Percentiles rank a stretch among this genome's conserved stretches.
phyloP scores from a whole-genome alignment of 2,113 vertebrate genomes.

The Nibea coibor region DNA sequence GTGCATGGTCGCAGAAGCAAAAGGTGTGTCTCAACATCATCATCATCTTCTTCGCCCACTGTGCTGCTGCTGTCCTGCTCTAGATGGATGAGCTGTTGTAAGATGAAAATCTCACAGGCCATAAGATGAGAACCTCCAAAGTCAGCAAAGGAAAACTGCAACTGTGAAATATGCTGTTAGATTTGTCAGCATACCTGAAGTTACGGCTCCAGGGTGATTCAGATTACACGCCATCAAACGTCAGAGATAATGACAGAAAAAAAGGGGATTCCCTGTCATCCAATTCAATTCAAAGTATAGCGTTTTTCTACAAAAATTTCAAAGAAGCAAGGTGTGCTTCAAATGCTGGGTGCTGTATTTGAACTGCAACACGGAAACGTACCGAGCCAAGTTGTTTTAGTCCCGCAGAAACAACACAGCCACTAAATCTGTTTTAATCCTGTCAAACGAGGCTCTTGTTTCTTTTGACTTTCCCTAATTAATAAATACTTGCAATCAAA shows the following conservation, averaged over 20 bases:
- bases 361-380: neutral
- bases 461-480: conserved; percentile 60
- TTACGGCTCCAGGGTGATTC: conserved; percentile 30
- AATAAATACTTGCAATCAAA: conserved; percentile 64
- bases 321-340: neutral
- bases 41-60: conserved; percentile 30
- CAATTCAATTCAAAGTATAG: neutral
- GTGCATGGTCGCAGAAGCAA: conserved; percentile 19
- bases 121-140: conserved; percentile 37
- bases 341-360: neutral
- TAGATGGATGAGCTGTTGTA: conserved; percentile 59
- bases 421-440: conserved; percentile 68
- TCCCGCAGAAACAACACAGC: conserved; percentile 37
- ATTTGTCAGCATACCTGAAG: conserved; percentile 42
- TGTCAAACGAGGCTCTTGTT: conserved; percentile 46
- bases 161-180: conserved; percentile 25
- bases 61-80: conserved; percentile 30
- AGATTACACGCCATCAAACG: neutral
- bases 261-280: neutral
- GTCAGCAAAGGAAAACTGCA: conserved; percentile 66
- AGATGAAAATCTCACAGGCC: conserved; percentile 40
- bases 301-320: neutral
- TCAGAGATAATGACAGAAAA: neutral
- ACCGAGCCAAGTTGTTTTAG: conserved; percentile 24
- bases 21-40: conserved; percentile 16